Evolutionary conservation across 2,797 vertebrate genomes (phyloP), one percentile per base, ranked within the genome.

Genomic region (Semotilus atromaculatus): DNA sequence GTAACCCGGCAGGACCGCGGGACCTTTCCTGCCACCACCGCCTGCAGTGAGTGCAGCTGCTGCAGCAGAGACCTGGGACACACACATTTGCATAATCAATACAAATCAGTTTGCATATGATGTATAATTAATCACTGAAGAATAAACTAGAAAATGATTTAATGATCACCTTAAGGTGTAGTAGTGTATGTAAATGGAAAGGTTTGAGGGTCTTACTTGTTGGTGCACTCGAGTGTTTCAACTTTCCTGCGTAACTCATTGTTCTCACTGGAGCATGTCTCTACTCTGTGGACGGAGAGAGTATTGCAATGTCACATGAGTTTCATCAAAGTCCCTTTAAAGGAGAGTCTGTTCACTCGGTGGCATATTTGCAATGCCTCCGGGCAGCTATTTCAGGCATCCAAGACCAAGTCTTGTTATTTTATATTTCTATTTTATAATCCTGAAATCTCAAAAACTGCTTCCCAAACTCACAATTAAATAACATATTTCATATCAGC

Each of bases 221-320:
- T 99, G 43, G 97, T 97, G 74, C 96, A 97, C 93, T 99, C 98
- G 86, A 99, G 95, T 43, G 96, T 97, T 88, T 99, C 97, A 31
- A 99, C 97, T 90, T 99, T 99, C 91, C 97, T 95, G 89, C 97
- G 96, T 64, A 99, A 95, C 89, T 99, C 98, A 60, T 91, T 94
- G 91, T 99, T 99, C 93, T 99, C 98, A 3, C 96, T 98, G 84
- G 98, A 99, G 92, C 98, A 99, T 34, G 94, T 98, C 92, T 99
- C 98, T 91, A 99, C 97, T 95, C 98, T 99, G 93, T 91, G 93
- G 88, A 85, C 72, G 89, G 19, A 91, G 72, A 53, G 80, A 26
- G 66, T 21, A 92, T 84, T 53, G 29, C 21, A 67, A 75, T 3
- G 51, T 77, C n/a, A 84, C 3, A 19, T 16, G 58, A 36, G 38